phyloP scores from a whole-genome alignment of 2,888 invertebrate species.

The Thecophora atra region DNA sequence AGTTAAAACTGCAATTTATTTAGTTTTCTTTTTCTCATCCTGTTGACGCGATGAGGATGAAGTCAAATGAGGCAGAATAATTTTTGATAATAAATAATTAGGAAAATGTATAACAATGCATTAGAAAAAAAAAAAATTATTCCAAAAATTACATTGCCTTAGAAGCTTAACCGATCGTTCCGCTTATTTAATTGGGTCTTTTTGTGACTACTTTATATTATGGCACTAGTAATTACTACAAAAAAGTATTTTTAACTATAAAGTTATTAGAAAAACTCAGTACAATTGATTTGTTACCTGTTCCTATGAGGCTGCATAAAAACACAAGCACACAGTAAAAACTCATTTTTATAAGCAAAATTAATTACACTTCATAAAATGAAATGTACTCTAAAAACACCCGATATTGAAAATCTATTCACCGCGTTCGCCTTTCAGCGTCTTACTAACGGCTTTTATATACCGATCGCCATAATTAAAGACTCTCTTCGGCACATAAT shows the following conservation, averaged over 20 bases:
- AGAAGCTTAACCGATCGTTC: too few species aligned
- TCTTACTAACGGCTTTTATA: too few species aligned
- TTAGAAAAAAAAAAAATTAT: neutral
- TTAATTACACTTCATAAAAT: neutral
- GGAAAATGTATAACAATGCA: too few species aligned
- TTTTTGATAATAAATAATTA: too few species aligned
- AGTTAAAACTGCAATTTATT: too few species aligned
- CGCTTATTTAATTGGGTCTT: too few species aligned
- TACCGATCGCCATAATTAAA: neutral
- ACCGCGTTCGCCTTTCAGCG: too few species aligned
- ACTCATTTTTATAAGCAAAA: constrained; percentile 37
- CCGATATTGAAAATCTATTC: too few species aligned
- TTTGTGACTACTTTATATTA: neutral
- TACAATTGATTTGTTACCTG: constrained; percentile 41
- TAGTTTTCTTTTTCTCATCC: too few species aligned
- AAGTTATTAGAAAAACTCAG: neutral
- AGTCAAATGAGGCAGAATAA: too few species aligned
- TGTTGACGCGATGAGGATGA: too few species aligned
- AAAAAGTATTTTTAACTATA: neutral
- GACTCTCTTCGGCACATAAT: neutral
- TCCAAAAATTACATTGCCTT: neutral
- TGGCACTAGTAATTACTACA: neutral
- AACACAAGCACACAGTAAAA: constrained; percentile 40
- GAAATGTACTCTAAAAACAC: neutral
- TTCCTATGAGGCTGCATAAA: constrained; percentile 40